Evolutionary conservation across 2,797 vertebrate genomes (phyloP).

Genomic region (Psittacula derbiana): DNA sequence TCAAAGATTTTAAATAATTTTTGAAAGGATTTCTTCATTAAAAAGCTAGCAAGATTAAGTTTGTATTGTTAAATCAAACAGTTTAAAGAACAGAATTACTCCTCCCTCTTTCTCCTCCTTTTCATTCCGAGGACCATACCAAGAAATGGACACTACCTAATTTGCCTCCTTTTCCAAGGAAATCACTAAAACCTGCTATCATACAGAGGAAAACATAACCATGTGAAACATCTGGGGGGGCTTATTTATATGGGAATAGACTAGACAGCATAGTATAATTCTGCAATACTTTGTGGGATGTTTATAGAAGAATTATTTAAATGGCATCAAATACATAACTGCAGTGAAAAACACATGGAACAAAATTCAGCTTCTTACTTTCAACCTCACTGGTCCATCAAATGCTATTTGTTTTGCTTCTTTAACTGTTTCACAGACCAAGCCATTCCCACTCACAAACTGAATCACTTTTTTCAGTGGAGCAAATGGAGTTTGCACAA

Average conservation of each 20-base stretch:
- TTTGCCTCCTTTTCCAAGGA: neutral
- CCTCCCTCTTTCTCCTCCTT: neutral
- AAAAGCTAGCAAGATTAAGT: neutral
- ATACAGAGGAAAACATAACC: neutral
- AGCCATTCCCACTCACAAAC: slow-evolving; percentile 89
- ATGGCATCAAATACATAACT: neutral
- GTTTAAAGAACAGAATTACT: neutral
- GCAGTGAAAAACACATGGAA: neutral
- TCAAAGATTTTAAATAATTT: neutral
- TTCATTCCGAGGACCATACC: neutral
- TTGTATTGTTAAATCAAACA: neutral
- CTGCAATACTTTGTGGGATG: neutral
- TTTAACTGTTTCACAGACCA: slow-evolving; percentile 90
- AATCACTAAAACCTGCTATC: neutral
- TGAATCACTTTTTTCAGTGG: slow-evolving; percentile 87
- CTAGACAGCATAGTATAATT: neutral
- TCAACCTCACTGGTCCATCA: slow-evolving; percentile 80
- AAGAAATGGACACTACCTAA: neutral
- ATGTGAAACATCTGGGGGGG: neutral
- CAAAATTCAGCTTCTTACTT: slow-evolving; percentile 74
- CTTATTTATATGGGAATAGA: neutral
- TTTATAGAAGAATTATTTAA: neutral
- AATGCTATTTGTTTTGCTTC: slow-evolving; percentile 88
- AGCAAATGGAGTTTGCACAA: slow-evolving; percentile 81
- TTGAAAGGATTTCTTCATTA: neutral